Percentiles rank a stretch among this genome's conserved stretches.
Conservation (phyloP, 2,888 invertebrate genomes). For the Lampropteryx suffumata region DNA sequence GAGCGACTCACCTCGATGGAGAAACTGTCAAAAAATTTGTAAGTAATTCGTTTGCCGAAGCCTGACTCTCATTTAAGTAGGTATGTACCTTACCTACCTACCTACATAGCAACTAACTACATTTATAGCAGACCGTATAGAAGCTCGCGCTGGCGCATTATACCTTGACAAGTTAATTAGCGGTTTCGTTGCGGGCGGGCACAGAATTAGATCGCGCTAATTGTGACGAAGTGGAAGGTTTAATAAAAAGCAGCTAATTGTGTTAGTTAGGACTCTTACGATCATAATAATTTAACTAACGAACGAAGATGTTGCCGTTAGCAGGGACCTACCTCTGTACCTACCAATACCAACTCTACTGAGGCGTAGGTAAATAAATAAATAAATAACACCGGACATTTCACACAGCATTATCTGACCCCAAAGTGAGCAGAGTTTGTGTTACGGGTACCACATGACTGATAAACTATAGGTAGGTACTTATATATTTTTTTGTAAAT, state of each 20-base stretch:
- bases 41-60: too few relatives aligned
- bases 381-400: too few relatives aligned
- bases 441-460: too few relatives aligned
- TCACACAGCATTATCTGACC: too few relatives aligned
- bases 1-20: too few relatives aligned
- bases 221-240: conserved; percentile 62
- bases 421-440: too few relatives aligned
- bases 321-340: neutral
- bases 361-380: too few relatives aligned
- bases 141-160: conserved; percentile 25
- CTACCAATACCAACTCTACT: too few relatives aligned
- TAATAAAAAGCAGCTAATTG: conserved; percentile 70
- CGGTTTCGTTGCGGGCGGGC: conserved; percentile 61
- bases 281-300: conserved; percentile 31
- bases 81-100: neutral
- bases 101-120: neutral
- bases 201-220: conserved; percentile 74
- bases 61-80: too few relatives aligned
- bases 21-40: too few relatives aligned
- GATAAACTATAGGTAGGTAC: too few relatives aligned
- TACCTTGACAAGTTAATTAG: conserved; percentile 74
- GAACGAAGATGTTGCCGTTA: conserved; percentile 20
- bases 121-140: conserved; percentile 1
- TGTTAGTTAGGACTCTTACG: conserved; percentile 40
- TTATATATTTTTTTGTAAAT: too few relatives aligned